These are phyloP conservation scores for Myotis daubentonii DNA, from an alignment of 2,797 vertebrate genomes.

Conservation along the genomic window DNA sequence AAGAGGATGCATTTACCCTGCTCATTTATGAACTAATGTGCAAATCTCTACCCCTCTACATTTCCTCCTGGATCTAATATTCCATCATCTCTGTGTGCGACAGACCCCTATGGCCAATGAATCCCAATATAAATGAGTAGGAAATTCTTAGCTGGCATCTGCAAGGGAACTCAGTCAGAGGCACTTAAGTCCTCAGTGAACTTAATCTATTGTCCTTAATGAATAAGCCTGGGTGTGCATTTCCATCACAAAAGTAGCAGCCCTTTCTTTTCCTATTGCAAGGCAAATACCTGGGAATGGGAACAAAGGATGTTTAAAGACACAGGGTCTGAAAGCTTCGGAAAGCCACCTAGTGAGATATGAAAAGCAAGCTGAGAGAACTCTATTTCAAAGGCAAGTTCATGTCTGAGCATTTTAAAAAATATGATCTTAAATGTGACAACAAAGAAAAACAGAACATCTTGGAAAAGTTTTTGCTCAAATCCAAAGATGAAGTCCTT, in stretches of 20 bases:
- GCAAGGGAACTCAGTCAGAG: neutral
- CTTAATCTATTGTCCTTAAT: conserved; percentile 51
- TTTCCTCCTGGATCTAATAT: neutral
- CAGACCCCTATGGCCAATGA: neutral
- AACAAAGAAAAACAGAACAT: conserved; percentile 64
- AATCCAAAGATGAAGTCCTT: conserved; percentile 45
- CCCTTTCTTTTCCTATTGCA: neutral
- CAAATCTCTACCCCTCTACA: neutral
- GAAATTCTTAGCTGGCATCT: neutral
- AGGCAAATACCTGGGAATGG: neutral
- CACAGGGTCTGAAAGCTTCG: neutral
- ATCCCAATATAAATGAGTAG: neutral
- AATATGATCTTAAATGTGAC: conserved; percentile 65
- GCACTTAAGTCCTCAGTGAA: neutral
- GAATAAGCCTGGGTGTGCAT: neutral
- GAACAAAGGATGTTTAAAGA: conserved; percentile 26
- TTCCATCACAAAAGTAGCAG: conserved; percentile 57
- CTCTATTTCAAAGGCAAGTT: conserved; percentile 60
- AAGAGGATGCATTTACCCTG: neutral
- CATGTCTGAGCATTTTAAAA: conserved; percentile 58
- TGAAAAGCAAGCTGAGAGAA: conserved; percentile 18
- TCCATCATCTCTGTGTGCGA: neutral
- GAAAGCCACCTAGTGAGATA: neutral
- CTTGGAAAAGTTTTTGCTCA: conserved; percentile 63
- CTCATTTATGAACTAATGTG: neutral